Base-by-base conservation (phyloP, 2,888 invertebrate genomes). In the Brachyopa scutellaris region DNA sequence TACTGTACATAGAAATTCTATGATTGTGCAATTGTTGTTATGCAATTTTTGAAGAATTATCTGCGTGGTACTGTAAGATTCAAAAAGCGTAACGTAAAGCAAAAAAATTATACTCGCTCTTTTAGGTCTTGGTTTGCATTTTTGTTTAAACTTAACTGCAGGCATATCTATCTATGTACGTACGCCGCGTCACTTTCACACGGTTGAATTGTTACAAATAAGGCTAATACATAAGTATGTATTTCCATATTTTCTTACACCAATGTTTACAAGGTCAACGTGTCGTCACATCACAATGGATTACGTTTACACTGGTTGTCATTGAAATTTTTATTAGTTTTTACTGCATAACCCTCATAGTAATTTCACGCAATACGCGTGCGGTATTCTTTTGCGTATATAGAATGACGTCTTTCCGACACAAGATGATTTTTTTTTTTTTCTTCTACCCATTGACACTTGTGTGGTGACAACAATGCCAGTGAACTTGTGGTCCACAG, bases 251-350 rank as follows among this genome's bases (percentile, higher is more conserved):
- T 21, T 36, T 2, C 21, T 8, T 17, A 11, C 4, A 26, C 15
- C 19, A 21, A 8, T 26, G n/a, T 51, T 21, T 45, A 45, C 78
- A 78, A 78, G 78, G 78, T 78, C 78, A 78, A 59, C 49, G n/a
- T n/a, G n/a, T n/a, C n/a, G 57, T 59, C 57, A 59, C 13, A 13
- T 9, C 13, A n/a, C 19, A 40, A 23, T 26, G 9, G 3, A 38
- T 8, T 13, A 19, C 7, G 6, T 13, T 13, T n/a, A 9, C 21
- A 8, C 11, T 15, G n/a, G 15, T 19, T 45, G 61, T 42, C 51
- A 33, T 23, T 61, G 31, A 61, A 53, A 47, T 11, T 23, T 47
- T 70, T 40, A 11, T 19, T 55, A 11, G n/a, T n/a, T n/a, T n/a
- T n/a, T n/a, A n/a, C n/a, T n/a, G n/a, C 40, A 55, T 40, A 29